These are phyloP conservation scores for Subacronicta megacephala DNA, from an alignment of 2,888 invertebrate species.

Conservation along the genomic window DNA sequence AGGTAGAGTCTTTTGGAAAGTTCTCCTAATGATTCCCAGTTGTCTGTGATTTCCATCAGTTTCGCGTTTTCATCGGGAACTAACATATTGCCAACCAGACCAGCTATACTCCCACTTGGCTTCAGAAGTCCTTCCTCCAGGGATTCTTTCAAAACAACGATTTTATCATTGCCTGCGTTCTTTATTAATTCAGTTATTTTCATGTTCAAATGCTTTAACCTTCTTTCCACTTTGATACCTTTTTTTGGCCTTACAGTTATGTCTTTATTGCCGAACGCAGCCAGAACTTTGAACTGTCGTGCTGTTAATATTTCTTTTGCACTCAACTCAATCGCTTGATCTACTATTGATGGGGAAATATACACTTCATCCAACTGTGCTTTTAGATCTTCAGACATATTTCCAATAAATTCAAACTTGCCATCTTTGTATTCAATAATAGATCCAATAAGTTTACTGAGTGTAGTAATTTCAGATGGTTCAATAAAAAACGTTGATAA, in stretches of 20 bases:
- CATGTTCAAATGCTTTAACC: conserved; percentile 19
- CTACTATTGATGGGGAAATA: conserved; percentile 6
- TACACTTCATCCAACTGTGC: conserved; percentile 8
- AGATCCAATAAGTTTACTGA: conserved; percentile 17
- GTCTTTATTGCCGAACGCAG: conserved; percentile 41
- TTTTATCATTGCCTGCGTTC: conserved; percentile 5
- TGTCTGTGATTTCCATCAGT: conserved; percentile 21
- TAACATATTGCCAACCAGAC: conserved; percentile 36
- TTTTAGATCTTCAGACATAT: conserved; percentile 10
- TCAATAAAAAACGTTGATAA: conserved; percentile 2
- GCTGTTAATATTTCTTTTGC: conserved; percentile 17
- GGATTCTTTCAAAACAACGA: conserved; percentile 24
- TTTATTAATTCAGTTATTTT: conserved; percentile 18
- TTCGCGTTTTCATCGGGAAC: conserved; percentile 18
- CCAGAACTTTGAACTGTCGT: conserved; percentile 37
- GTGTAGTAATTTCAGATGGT: conserved; percentile 3
- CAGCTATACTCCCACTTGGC: conserved; percentile 26
- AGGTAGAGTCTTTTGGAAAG: conserved; percentile 21
- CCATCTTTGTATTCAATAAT: conserved; percentile 13
- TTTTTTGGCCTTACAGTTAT: conserved; percentile 19
- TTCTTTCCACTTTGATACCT: conserved; percentile 22
- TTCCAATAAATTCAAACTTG: conserved; percentile 13
- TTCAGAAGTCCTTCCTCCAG: conserved; percentile 14
- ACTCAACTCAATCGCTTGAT: conserved; percentile 18
- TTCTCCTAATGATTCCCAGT: conserved; percentile 4